Evolutionary conservation across 2,797 vertebrate species (phyloP).

Genomic region (Streptopelia turtur): DNA sequence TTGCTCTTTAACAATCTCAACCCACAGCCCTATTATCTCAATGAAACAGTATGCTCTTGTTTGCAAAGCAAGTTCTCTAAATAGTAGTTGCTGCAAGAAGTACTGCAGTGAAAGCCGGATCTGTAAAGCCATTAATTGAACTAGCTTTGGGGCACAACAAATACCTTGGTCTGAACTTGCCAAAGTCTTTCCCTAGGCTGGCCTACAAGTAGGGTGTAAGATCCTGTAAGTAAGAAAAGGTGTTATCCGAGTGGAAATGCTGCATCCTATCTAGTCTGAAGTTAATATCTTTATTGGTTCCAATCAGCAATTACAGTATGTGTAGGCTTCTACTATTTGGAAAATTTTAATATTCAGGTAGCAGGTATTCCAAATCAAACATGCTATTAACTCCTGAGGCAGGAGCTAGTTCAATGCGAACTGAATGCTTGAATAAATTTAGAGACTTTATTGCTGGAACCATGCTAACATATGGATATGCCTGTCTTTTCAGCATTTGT

Average conservation of each 20-base stretch:
- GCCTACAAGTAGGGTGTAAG: neutral
- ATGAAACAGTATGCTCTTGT: slow-evolving; percentile 59
- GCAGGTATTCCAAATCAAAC: neutral
- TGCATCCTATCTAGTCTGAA: neutral
- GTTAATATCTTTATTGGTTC: neutral
- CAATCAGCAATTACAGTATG: neutral
- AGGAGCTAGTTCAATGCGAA: neutral
- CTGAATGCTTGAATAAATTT: neutral
- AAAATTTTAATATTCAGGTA: neutral
- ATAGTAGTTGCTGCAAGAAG: slow-evolving; percentile 42
- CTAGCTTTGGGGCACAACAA: slow-evolving; percentile 27
- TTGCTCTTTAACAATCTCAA: slow-evolving; percentile 67
- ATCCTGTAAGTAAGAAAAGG: neutral
- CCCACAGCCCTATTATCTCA: slow-evolving; percentile 65
- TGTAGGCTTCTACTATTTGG: neutral
- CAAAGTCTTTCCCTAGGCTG: neutral
- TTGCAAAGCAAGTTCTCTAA: slow-evolving; percentile 67
- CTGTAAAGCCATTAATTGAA: slow-evolving; percentile 47
- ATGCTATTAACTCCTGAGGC: neutral
- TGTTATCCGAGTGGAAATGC: neutral
- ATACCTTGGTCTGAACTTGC: neutral
- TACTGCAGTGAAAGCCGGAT: slow-evolving; percentile 33
- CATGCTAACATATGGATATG: neutral
- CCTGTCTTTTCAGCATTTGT: neutral
- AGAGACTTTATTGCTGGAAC: neutral